Conservation (phyloP, 2,888 invertebrate species). For the Ornithoptera priamus region DNA sequence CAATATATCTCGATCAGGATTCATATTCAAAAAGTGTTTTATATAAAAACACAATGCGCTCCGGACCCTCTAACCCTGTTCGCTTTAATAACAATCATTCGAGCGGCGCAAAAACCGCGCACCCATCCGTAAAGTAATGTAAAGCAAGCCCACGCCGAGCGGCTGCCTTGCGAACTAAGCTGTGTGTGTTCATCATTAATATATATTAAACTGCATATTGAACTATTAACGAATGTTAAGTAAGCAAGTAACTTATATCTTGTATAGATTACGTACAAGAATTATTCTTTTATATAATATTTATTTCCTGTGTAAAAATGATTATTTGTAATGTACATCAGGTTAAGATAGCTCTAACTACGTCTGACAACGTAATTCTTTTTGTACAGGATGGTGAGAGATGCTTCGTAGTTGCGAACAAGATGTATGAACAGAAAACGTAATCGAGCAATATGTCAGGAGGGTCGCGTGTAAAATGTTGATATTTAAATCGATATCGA, state of each 20-base stretch:
- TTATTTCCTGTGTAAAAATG: too few species aligned
- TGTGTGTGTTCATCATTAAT: too few species aligned
- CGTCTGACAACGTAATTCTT: too few species aligned
- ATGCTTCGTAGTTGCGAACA: neutral
- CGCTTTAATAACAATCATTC: conserved; percentile 20
- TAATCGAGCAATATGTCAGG: conserved; percentile 29
- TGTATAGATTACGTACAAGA: too few species aligned
- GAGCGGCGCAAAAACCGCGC: conserved; percentile 22
- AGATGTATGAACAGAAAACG: conserved; percentile 26
- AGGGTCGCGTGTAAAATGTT: conserved; percentile 33
- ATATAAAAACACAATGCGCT: conserved; percentile 18
- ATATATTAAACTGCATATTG: too few species aligned
- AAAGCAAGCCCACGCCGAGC: neutral
- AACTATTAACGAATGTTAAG: too few species aligned
- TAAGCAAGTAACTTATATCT: too few species aligned
- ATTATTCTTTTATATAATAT: too few species aligned
- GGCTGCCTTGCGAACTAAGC: neutral
- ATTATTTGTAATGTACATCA: too few species aligned
- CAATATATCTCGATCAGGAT: conserved; percentile 16
- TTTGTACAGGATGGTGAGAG: too few species aligned
- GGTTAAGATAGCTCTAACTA: too few species aligned
- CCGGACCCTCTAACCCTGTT: conserved; percentile 24
- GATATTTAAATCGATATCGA: conserved; percentile 23
- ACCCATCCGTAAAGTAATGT: conserved; percentile 19
- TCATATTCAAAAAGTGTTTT: conserved; percentile 18